Evolutionary conservation across 2,888 invertebrate genomes (phyloP).

Genomic region (Drosophila ustulata): DNA sequence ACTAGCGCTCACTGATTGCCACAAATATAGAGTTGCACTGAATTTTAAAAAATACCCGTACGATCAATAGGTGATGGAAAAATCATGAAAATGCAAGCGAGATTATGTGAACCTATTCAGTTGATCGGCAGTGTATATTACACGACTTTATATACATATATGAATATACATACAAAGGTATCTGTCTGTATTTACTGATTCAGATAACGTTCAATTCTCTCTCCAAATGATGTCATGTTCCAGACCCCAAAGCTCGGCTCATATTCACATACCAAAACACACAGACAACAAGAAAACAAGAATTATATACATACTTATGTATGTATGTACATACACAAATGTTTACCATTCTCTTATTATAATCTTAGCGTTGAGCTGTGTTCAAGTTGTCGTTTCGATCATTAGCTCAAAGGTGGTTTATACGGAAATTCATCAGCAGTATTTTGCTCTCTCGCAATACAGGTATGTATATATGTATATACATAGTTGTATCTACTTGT

Average conservation of each 20-base stretch:
- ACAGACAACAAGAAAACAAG: constrained; percentile 5
- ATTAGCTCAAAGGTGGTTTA: constrained; percentile 61
- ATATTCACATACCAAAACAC: constrained; percentile 49
- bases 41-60: too few relatives aligned
- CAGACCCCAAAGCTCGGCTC: constrained; percentile 60
- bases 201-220: constrained; percentile 12
- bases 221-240: constrained; percentile 69
- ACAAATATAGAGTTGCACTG: too few relatives aligned
- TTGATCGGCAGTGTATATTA: too few relatives aligned
- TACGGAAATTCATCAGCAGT: constrained; percentile 62
- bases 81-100: too few relatives aligned
- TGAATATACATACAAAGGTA: neutral
- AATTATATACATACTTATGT: constrained; percentile 3
- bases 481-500: neutral
- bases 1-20: too few relatives aligned
- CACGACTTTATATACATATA: neutral
- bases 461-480: neutral
- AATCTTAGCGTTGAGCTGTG: constrained; percentile 23
- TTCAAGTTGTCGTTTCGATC: constrained; percentile 57
- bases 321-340: neutral
- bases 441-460: constrained; percentile 31
- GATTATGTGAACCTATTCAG: too few relatives aligned
- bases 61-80: too few relatives aligned
- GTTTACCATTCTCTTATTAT: neutral
- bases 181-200: constrained; percentile 3